These are phyloP conservation scores for Sphaeramia orbicularis DNA, from an alignment of 2,797 vertebrate species.

Conservation along the genomic window DNA sequence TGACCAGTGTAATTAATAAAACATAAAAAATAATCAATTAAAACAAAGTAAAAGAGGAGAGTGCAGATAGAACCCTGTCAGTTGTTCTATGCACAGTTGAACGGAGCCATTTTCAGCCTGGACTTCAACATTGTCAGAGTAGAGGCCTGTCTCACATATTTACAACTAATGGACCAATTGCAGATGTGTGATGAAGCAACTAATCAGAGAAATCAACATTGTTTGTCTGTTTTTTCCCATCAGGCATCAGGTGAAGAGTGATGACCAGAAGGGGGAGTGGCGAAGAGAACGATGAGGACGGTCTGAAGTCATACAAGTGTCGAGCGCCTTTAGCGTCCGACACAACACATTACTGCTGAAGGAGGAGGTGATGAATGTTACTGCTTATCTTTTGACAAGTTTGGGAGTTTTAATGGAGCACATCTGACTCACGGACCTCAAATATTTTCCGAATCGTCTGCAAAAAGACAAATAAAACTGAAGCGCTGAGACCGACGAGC, in stretches of 20 bases:
- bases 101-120: too few relatives aligned
- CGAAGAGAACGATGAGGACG: conserved; percentile 21
- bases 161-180: too few relatives aligned
- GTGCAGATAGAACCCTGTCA: too few relatives aligned
- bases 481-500: neutral
- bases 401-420: conserved; percentile 17
- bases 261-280: conserved; percentile 1
- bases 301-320: conserved; percentile 15
- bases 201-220: too few relatives aligned
- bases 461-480: neutral
- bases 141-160: too few relatives aligned
- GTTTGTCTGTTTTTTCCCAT: conserved; percentile 2
- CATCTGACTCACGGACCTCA: conserved; percentile 28
- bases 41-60: too few relatives aligned
- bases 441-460: neutral
- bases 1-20: too few relatives aligned
- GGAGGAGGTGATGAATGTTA: neutral
- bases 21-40: too few relatives aligned
- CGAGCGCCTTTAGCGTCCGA: conserved; percentile 24
- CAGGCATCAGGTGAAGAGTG: conserved; percentile 74
- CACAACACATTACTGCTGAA: conserved; percentile 14
- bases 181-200: too few relatives aligned
- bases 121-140: too few relatives aligned
- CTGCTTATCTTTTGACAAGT: neutral
- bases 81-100: too few relatives aligned